Conservation (phyloP, 2,888 invertebrate species). For the Agrotis segetum region DNA sequence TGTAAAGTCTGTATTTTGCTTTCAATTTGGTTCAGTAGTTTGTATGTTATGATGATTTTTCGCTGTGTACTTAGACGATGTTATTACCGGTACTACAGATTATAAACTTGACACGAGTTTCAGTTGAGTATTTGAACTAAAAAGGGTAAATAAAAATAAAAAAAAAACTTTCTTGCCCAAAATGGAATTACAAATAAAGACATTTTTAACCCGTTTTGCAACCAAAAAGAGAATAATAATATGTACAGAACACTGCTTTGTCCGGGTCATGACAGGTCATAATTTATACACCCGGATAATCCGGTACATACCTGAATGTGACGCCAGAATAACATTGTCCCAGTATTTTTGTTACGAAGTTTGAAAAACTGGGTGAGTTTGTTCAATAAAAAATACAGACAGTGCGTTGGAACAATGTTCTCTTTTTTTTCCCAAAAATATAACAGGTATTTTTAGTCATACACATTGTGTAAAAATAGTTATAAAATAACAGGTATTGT, state of each 20-base stretch:
- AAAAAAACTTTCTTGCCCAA: neutral
- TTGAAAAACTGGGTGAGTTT: slow-evolving; percentile 13
- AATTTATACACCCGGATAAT: slow-evolving; percentile 35
- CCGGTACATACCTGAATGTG: slow-evolving; percentile 32
- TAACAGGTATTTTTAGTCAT: no score
- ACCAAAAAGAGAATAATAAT: neutral
- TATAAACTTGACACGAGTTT: no score
- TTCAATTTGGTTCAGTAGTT: no score
- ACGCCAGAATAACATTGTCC: slow-evolving; percentile 6
- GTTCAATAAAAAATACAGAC: neutral
- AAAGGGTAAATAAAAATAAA: neutral
- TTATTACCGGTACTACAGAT: no score
- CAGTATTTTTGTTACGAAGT: slow-evolving; percentile 21
- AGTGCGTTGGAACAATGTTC: neutral
- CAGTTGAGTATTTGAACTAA: no score
- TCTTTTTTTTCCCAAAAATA: no score
- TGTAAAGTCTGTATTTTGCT: no score
- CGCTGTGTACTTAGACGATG: no score
- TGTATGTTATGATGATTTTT: no score
- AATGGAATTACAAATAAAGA: neutral
- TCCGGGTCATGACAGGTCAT: slow-evolving; percentile 30
- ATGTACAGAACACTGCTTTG: slow-evolving; percentile 23
- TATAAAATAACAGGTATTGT: no score
- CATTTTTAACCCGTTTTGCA: slow-evolving; percentile 10
- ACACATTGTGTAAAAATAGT: no score